Base-by-base conservation (phyloP, 1,140 invertebrate genomes). In the Pemphigus obesinymphae region DNA sequence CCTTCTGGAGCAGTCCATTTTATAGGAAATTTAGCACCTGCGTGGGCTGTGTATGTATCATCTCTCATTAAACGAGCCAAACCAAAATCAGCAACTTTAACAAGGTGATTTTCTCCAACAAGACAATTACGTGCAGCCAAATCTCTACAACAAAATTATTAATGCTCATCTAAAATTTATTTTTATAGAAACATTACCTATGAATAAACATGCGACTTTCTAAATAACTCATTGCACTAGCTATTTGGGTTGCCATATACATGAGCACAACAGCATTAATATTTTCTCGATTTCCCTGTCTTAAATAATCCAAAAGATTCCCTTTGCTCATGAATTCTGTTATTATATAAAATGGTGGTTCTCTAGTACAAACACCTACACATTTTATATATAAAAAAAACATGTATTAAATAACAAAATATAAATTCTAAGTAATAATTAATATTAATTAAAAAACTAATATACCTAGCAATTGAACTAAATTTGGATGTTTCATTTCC, bases 1-100 rank as follows among this genome's bases (percentile, higher is more conserved):
- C 98, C 98, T 88, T 99, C 98, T 3, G 98, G 98, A 45, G 98
- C 97, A 3, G 98, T 99, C 98, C 98, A 99, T 88, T 99, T 99
- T 85, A 99, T 99, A 45, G 98, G 97, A 89, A 99, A 99, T 89
- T 99, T 99, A 82, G 97, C 97, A 61, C 97, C 97, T 61, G 96
- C 96, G 87, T 99, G 97, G 37, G 97, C 97, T 34, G 97, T 99
- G 88, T 99, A 99, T 0, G 93, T 95, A 86, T 98, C 97, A 86
- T 99, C 97, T 75, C 97, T 91, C 96, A 99, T 99, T 63, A 99
- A 89, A 29, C 98, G 90, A 0, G 98, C 98, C 83, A 99, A 89
- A 26, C 98, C 98, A 88, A 99, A 99, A 89, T 99, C 98, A 31
- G 97, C 98, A 75, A 96, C 94, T 89, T 96, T 95, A 84, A 92